Base-by-base conservation (phyloP, 2,888 invertebrate genomes). In the Ceriagrion tenellum region DNA sequence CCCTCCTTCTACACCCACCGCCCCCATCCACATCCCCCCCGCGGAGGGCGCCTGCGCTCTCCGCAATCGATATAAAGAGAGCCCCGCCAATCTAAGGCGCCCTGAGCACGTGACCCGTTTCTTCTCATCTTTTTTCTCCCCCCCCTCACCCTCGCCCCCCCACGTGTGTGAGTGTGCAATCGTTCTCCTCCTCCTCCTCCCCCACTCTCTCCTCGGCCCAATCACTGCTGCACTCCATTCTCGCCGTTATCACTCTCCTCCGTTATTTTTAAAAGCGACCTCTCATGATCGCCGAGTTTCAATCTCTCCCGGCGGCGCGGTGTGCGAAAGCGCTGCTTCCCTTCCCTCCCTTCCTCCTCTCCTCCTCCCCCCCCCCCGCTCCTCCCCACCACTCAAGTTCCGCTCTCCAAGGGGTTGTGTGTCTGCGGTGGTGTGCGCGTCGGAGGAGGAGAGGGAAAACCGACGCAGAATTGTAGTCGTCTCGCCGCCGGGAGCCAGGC, bases 81-180 rank as follows among this genome's bases (percentile, higher is more conserved):
- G 55, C 23, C 55, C 89, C 89, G 55, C 89, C 89, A 89, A 89
- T 89, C 89, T 89, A 89, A 47, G 89, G 89, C 89, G 89, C 89
- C 55, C 89, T 55, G 89, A 47, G 12, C 89, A 89, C 89, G 89
- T 89, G 89, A 89, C 89, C 89, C 8, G 55, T 55, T 89, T 55
- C 55, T 47, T 55, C 47, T 26, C 89, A n/a, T 55, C n/a, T 10
- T 89, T 55, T n/a, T 0, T n/a, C 47, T 18, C 13, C 55, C 6
- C 55, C 55, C 13, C 81, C 81, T n/a, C 35, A 35, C 13, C 81
- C 81, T 26, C 69, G 2, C 69, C 69, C 69, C 26, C 47, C 47
- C 8, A n/a, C n/a, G n/a, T n/a, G n/a, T n/a, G n/a, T 8, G 47
- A 4, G 69, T 26, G 6, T 81, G 30, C 47, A 47, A 55, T 18